Base-by-base conservation (phyloP, 2,888 invertebrate genomes). In the Callyntrura sp. region DNA sequence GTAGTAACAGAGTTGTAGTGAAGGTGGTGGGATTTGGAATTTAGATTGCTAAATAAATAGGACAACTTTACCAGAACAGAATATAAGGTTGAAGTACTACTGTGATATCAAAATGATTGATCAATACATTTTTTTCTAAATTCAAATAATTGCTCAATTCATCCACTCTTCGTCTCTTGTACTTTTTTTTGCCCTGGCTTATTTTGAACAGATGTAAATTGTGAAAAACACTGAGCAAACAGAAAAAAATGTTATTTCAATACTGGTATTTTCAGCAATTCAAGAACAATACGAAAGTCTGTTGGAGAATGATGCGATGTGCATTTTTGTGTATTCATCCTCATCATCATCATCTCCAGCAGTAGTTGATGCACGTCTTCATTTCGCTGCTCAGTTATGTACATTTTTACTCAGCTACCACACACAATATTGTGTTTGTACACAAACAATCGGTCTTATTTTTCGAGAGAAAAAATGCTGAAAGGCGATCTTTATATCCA, bases 401-500 rank as follows among this genome's bases (percentile, higher is more conserved):
- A 23, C 14, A 57, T 2, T 57, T 20, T 9, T 23, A 62, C 23
- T 23, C 62, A 25, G 2, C 17, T 23, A 14, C 1, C n/a, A 51
- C n/a, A 14, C 51, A 51, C 9, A 51, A 4, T 65, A 65, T 25
- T 79, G 25, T 62, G 51, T 60, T 85, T 73, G 43, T 85, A 62
- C 62, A 76, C 78, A 76, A 85, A 45, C 76, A 35, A 76, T 51
- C 62, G 60, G 12, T 85, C 25, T 60, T 43, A 20, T 60, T 83
- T 70, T 35, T 84, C 57, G 35, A 51, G 35, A 51, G 85, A 85
- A 76, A 84, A 81, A 84, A 60, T 65, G 85, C 76, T 85, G 85
- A 85, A 85, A 85, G 85, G 60, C 78, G 85, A 85, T 85, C 85
- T 78, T 85, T 85, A 85, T 85, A 85, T 85, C 65, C 78, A 85